A percentile compares a stretch with the other conserved stretches of the same genome.
Conservation (phyloP, 2,113 vertebrate species). For the Psilopogon haemacephalus region DNA sequence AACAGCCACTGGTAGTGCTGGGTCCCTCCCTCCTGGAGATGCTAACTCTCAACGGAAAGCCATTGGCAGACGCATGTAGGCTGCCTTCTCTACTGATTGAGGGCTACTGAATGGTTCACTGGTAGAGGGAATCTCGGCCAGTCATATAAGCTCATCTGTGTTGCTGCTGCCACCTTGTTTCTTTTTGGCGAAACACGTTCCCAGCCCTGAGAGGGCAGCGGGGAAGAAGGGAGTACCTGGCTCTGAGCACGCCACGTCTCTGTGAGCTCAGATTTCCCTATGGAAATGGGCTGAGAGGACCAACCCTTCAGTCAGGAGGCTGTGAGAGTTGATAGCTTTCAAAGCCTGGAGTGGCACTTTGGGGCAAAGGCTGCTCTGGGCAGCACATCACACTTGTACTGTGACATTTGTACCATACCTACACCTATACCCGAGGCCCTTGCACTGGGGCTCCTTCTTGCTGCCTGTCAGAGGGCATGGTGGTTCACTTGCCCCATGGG, state of each 20-base stretch:
- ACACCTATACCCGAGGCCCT: neutral
- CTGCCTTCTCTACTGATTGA: neutral
- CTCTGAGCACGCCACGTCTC: accelerated
- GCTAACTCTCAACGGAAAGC: neutral
- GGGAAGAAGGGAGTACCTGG: neutral
- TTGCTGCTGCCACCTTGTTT: neutral
- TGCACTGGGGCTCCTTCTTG: neutral
- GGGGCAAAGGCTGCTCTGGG: neutral
- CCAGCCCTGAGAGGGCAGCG: neutral
- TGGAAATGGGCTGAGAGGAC: slow-evolving; percentile 13
- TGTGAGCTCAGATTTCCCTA: neutral
- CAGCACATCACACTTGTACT: accelerated
- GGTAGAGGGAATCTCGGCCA: neutral
- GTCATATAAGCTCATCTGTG: neutral
- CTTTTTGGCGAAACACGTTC: neutral
- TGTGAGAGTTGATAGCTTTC: neutral
- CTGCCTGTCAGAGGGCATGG: neutral
- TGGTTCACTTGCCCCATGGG: neutral
- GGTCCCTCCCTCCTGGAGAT: neutral
- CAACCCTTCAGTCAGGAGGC: neutral
- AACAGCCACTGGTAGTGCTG: neutral
- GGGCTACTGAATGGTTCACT: neutral
- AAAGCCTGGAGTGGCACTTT: neutral
- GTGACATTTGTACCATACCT: neutral
- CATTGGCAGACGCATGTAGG: neutral